phyloP scores from a whole-genome alignment of 2,888 invertebrate species.

The Apodemia mormo region DNA sequence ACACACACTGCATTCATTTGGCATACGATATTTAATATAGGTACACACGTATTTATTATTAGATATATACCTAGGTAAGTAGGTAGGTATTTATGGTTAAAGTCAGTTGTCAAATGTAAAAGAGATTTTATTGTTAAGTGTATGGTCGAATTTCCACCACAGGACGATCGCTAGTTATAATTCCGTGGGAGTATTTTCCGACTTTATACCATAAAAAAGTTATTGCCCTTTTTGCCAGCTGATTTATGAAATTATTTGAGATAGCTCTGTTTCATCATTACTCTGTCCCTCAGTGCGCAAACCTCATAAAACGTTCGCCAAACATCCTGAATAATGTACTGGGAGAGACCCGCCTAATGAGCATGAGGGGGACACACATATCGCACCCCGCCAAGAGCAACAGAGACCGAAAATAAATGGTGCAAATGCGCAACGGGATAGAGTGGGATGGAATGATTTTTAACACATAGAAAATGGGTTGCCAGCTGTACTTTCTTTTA shows the following conservation, averaged over 20 bases:
- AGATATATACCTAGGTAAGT: no score
- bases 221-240: background rate
- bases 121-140: no score
- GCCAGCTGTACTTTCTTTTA: background rate
- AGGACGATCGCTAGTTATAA: no score
- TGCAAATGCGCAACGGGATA: conserved; percentile 50
- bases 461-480: background rate
- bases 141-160: no score
- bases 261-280: conserved; percentile 47
- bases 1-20: no score
- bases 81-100: no score
- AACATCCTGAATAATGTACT: conserved; percentile 74
- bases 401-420: conserved; percentile 37
- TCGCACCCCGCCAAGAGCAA: conserved; percentile 26
- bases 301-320: conserved; percentile 70
- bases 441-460: conserved; percentile 47
- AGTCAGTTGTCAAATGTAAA: no score
- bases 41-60: no score
- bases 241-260: background rate
- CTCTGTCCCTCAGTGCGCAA: conserved; percentile 62
- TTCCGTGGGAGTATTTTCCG: background rate
- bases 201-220: background rate
- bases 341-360: conserved; percentile 62
- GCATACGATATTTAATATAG: no score
- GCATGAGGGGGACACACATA: conserved; percentile 49